Base-by-base conservation (phyloP, 2,113 vertebrate species). In the Microcebus tavaratra region DNA sequence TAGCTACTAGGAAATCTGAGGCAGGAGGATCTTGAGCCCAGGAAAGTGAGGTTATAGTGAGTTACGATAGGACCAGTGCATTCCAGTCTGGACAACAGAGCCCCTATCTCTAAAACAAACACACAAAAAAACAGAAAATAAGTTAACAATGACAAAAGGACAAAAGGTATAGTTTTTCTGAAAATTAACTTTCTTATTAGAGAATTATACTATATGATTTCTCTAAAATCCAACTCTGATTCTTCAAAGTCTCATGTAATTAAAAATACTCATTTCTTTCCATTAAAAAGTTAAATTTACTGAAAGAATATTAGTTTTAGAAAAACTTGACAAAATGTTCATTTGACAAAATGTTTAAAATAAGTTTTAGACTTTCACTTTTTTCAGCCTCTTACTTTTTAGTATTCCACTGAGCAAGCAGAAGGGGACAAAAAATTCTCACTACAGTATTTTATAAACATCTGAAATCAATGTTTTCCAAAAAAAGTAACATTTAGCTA, bases 171-270 rank as follows among this genome's bases (percentile, higher is more conserved):
- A 75, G 12, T 75, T 91, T 93, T 94, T 86, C 57, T 86, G 89
- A 65, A 97, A 94, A 68, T 68, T 85, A 79, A 50, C 88, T 88
- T 92, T 73, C 25, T 95, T 82, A 85, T 61, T 81, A 94, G 15
- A 95, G 27, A 79, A 63, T 29, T 94, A 2, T 42, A 89, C 7
- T 27, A 88, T 13, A 73, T 61, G 67, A 95, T 76, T 76, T 81
- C 57, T 72, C 29, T 65, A 90, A 92, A 94, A 95, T 91, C 36
- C 17, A 94, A 68, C 82, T 91, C 42, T 83, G 12, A 88, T 78
- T 96, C 63, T 85, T 96, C 13, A 88, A 91, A 95, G n/a, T 88
- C 31, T 86, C 10, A 87, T n/a, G 4, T 92, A 96, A 95, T 93
- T 89, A 53, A 92, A 84, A 86, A 31, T 67, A 86, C 2, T 85